phyloP scores from a whole-genome alignment of 2,797 vertebrate species.

The Remorina albescens region DNA sequence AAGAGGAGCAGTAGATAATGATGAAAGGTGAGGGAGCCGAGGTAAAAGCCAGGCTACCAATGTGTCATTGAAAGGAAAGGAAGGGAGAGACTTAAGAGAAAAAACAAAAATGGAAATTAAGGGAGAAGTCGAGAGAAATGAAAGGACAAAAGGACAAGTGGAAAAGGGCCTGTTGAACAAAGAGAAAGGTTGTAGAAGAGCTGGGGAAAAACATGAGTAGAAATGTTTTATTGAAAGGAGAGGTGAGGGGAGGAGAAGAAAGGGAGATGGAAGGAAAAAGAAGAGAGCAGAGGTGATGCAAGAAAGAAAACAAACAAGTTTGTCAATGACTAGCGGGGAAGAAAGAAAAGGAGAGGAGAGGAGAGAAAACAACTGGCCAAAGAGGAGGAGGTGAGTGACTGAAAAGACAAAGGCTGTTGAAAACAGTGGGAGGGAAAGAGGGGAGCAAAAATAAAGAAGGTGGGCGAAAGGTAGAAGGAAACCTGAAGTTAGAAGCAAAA shows the following conservation, averaged over 20 bases:
- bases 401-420: not conserved
- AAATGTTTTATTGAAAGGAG: not conserved
- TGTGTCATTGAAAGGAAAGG: not conserved
- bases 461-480: not conserved
- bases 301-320: not conserved
- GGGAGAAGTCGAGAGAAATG: not conserved
- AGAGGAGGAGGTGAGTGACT: not conserved
- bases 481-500: not conserved
- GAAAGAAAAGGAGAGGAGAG: not conserved
- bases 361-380: not conserved
- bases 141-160: not conserved
- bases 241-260: not conserved
- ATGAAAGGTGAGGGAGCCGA: conserved; percentile 1
- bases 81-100: not conserved
- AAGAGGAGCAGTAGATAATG: conserved; percentile 3
- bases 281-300: not conserved
- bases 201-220: not conserved
- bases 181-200: too few species aligned
- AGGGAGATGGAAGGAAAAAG: not conserved
- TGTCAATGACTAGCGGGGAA: not conserved
- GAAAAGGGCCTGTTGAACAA: not conserved
- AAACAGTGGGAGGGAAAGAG: not conserved
- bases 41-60: not conserved
- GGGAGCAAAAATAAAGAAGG: not conserved
- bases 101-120: not conserved